Evolutionary conservation across 2,113 vertebrate genomes (phyloP), one percentile per base, ranked within the genome.

Genomic region (Cebidichthys violaceus): DNA sequence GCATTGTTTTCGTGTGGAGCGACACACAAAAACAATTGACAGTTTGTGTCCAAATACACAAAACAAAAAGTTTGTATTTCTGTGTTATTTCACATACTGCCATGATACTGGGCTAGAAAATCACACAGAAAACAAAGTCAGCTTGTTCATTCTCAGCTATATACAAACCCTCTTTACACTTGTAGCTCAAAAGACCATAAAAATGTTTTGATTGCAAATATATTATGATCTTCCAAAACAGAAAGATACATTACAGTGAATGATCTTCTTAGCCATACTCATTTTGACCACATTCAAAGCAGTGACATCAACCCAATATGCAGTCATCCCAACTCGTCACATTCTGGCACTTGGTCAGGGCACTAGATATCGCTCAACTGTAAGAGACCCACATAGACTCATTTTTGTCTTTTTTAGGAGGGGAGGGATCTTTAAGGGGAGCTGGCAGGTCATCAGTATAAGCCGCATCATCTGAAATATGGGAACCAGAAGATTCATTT

Each of bases 211-310:
- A 52, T 43, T 79, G 41, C 67, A 69, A 61, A 39, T 62, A 2
- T 65, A 31, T 43, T 43, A 9, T 39, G 8, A 27, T 18, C 20
- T 29, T 43, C 5, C 11, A 37, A 27, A 55, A 10, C 31, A 24
- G 35, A 20, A 29, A 55, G 35, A 31, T 20, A 80, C 20, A 11
- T 33, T 65, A 39, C 31, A 54, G n/a, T 5, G 5, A 37, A 54
- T 20, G 9, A 37, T 62, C 7, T 15, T n/a, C 6, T 50, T 41
- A 43, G 55, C 41, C 33, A 33, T 41, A 14, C 1, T 71, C 5
- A 43, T 37, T 24, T 17, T 41, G 13, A 60, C 27, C 43, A 55
- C 59, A 52, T 55, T 77, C 29, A 80, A 31, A 67, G 47, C 37
- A 59, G n/a, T 43, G 52, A 39, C n/a, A 54, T 52, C 9, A 54